phyloP scores from a whole-genome alignment of 2,888 invertebrate species.

The Phlogophora meticulosa region DNA sequence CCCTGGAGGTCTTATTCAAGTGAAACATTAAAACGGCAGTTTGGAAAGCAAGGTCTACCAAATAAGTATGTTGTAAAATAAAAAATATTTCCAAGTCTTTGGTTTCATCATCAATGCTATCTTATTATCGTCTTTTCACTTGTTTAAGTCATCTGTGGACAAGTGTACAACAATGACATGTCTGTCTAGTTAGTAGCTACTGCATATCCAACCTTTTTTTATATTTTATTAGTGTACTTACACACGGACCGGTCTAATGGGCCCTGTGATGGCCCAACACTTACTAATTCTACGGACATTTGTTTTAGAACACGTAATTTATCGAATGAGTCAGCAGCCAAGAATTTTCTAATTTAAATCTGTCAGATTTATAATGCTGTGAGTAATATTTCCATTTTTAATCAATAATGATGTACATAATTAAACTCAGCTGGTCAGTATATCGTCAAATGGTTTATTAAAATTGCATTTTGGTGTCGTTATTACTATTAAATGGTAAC shows the following conservation, averaged over 20 bases:
- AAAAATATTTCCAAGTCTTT: too few species aligned
- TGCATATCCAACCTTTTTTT: conserved; percentile 67
- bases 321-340: conserved; percentile 45
- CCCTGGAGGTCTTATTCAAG: conserved; percentile 20
- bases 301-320: conserved; percentile 57
- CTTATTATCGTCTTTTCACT: not conserved
- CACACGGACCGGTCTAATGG: conserved; percentile 66
- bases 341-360: conserved; percentile 56
- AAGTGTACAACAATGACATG: conserved; percentile 61
- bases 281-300: conserved; percentile 68
- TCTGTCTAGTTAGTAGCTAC: conserved; percentile 66
- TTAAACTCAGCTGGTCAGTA: conserved; percentile 22
- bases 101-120: too few species aligned
- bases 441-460: not conserved
- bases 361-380: conserved; percentile 36
- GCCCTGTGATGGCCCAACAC: conserved; percentile 70
- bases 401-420: conserved; percentile 20
- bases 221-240: conserved; percentile 66
- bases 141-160: conserved; percentile 34
- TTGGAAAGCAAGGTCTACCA: not conserved
- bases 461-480: not conserved
- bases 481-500: not conserved
- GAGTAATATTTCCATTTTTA: conserved; percentile 30
- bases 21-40: conserved; percentile 12
- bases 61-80: not conserved